Base-by-base conservation (phyloP, 2,888 invertebrate genomes). In the Meganola albula region DNA sequence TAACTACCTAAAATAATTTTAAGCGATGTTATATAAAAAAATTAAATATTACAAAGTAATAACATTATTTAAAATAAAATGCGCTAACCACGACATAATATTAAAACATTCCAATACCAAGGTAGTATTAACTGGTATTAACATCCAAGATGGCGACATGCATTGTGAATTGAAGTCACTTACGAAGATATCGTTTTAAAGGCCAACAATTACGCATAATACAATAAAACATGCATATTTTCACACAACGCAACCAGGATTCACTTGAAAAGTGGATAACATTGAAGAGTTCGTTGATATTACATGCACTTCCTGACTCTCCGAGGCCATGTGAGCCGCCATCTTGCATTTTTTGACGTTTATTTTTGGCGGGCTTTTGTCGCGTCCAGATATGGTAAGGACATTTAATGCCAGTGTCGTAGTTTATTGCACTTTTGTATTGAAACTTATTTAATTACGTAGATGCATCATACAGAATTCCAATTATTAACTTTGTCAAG, bases 251-350 rank as follows among this genome's bases (percentile, higher is more conserved):
- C 55, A 47, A 65, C 58, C 72, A 71, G 74, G 70, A 71, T 70
- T 60, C 62, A 50, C 63, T 46, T 42, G 51, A 61, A 60, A 71
- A 78, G 61, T 68, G 71, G 80, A 71, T 80, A 82, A 67, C 84
- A 84, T 82, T 85, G 84, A 84, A 74, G 58, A 79, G 84, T 80
- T 85, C 84, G 59, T 84, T 85, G 84, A 65, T 84, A 85, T 84
- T 84, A 78, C 55, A 63, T 75, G 78, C 79, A 83, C 84, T 85
- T 85, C 84, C 84, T 84, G 71, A 54, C 60, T 53, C 23, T 25
- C 20, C 78, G 80, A 82, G 84, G 84, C 58, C 80, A 56, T 57
- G 53, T 65, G 54, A 20, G 53, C 69, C 44, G 80, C 82, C 82
- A 80, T 82, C 65, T 80, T 83, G 60, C 34, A 65, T 70, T 78